Percentiles rank a stretch among this genome's conserved stretches.
Evolutionary conservation across 2,113 vertebrate species (phyloP).

Genomic region (Thunnus thynnus): DNA sequence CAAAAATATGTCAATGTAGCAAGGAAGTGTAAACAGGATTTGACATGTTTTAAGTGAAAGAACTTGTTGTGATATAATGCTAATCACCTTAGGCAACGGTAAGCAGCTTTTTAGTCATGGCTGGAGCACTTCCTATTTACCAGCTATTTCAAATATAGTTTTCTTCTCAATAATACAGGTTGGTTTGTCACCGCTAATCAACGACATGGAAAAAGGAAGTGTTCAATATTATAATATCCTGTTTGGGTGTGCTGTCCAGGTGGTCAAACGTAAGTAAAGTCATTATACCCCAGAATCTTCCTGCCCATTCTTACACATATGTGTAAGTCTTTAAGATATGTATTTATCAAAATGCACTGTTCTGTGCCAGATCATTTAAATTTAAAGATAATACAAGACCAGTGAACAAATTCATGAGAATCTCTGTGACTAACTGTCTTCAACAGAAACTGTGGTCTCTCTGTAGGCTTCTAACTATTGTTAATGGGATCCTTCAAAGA

Average conservation of each 20-base stretch:
- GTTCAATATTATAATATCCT: constrained; percentile 74
- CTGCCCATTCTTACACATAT: neutral
- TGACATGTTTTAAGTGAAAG: constrained; percentile 71
- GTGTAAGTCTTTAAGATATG: neutral
- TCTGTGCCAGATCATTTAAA: constrained; percentile 6
- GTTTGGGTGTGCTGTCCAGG: constrained; percentile 75
- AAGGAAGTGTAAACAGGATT: constrained; percentile 79
- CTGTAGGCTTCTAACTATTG: constrained; percentile 48
- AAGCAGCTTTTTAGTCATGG: constrained; percentile 68
- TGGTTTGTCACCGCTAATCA: constrained; percentile 61
- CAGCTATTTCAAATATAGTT: constrained; percentile 39
- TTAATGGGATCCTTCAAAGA: constrained; percentile 73
- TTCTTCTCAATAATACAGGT: constrained; percentile 55
- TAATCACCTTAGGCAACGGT: constrained; percentile 71
- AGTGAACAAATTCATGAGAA: constrained; percentile 19
- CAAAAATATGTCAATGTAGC: constrained; percentile 36
- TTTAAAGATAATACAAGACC: neutral
- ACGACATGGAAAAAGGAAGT: constrained; percentile 77
- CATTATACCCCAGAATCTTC: constrained; percentile 48
- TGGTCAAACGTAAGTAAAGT: constrained; percentile 66
- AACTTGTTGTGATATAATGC: constrained; percentile 62
- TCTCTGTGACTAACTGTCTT: constrained; percentile 44
- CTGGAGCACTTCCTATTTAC: constrained; percentile 71
- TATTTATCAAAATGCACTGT: neutral
- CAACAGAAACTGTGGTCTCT: constrained; percentile 35